Conservation (phyloP, 2,797 vertebrate genomes). For the Moxostoma hubbsi region DNA sequence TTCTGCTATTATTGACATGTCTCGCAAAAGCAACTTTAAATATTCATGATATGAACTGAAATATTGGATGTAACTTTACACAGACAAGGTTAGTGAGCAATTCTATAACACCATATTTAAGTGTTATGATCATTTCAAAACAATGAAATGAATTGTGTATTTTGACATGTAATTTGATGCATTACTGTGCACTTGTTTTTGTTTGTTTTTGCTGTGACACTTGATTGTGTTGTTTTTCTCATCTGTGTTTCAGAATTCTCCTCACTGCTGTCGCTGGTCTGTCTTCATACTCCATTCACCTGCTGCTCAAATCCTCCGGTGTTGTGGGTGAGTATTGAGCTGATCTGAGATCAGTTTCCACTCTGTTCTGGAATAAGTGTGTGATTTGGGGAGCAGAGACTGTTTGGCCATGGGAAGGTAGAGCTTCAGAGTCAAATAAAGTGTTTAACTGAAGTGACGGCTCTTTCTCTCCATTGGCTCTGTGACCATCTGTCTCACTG, state of each 20-base stretch:
- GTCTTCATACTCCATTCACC: conserved; percentile 96
- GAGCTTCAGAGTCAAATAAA: not conserved
- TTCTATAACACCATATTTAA: no score
- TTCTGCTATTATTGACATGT: no score
- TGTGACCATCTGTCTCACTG: conserved; percentile 36
- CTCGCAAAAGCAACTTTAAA: no score
- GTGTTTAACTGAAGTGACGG: conserved; percentile 1
- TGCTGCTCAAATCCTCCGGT: conserved; percentile 95
- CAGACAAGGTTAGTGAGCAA: no score
- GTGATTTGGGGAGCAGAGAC: not conserved
- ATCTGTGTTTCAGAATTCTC: conserved; percentile 80
- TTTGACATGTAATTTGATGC: no score
- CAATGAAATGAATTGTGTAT: no score
- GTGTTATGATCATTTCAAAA: no score
- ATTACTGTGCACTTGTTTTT: no score
- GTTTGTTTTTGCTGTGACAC: no score
- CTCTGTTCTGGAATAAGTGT: not conserved
- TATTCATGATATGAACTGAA: no score
- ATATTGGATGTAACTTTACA: no score
- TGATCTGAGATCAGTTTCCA: not conserved
- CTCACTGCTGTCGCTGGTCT: conserved; percentile 90
- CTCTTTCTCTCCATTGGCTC: conserved; percentile 14
- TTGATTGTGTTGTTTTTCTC: not conserved
- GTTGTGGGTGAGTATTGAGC: conserved; percentile 83
- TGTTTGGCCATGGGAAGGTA: not conserved